phyloP scores from a whole-genome alignment of 2,113 vertebrate genomes.

The Dolichallabes microphthalmus region DNA sequence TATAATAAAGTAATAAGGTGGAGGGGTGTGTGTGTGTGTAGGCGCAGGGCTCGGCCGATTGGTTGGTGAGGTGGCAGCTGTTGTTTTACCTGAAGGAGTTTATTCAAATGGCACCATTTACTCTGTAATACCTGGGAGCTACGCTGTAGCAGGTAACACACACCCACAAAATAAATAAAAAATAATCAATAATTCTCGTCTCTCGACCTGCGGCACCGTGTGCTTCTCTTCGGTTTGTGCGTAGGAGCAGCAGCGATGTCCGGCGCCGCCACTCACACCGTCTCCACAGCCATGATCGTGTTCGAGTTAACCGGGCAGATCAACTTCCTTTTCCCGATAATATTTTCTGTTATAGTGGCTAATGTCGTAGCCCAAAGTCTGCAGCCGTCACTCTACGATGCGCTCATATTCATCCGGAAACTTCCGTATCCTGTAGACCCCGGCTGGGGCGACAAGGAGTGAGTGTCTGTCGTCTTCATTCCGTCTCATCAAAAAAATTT shows the following conservation, averaged over 20 bases:
- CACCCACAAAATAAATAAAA: constrained; percentile 4
- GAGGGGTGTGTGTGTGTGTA: constrained; percentile 53
- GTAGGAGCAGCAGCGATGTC: constrained; percentile 89
- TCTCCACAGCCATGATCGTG: constrained; percentile 93
- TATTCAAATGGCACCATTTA: constrained; percentile 85
- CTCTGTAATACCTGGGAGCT: constrained; percentile 90
- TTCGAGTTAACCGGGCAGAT: constrained; percentile 97
- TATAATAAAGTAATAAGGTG: no score
- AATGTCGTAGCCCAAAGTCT: constrained; percentile 93
- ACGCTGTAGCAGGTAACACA: constrained; percentile 92
- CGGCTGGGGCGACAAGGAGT: constrained; percentile 93
- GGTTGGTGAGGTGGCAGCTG: constrained; percentile 94
- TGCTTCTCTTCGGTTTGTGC: background rate
- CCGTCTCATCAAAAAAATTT: background rate
- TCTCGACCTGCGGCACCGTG: background rate
- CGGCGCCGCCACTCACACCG: constrained; percentile 92
- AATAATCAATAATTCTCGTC: background rate
- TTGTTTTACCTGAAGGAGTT: constrained; percentile 95
- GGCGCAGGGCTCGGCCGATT: constrained; percentile 94
- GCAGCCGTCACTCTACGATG: constrained; percentile 95
- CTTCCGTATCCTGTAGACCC: constrained; percentile 91
- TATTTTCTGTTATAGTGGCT: constrained; percentile 94
- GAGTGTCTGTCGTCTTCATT: constrained; percentile 57
- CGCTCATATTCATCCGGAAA: constrained; percentile 97
- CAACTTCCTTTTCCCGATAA: constrained; percentile 90